Evolutionary conservation across 2,888 invertebrate genomes (phyloP).

Genomic region (Pecten maximus): DNA sequence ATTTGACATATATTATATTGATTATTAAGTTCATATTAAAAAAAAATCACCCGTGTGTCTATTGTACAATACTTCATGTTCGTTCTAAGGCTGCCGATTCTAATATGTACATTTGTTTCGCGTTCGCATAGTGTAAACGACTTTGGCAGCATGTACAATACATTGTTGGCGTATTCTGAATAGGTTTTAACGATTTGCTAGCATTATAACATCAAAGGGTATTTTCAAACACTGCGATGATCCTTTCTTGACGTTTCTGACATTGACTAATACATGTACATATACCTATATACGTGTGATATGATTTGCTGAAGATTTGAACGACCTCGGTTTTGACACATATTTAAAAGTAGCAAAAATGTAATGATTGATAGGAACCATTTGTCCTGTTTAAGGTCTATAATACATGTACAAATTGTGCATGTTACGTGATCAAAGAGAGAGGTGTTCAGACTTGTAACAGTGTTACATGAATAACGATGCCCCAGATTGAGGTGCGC

Average conservation of each 20-base stretch:
- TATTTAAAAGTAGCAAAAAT: background rate
- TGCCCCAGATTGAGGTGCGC: background rate
- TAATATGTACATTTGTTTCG: too few species aligned
- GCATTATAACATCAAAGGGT: background rate
- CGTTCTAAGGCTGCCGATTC: too few species aligned
- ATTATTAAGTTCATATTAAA: too few species aligned
- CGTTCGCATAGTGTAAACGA: background rate
- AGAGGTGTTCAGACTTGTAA: background rate
- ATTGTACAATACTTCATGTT: too few species aligned
- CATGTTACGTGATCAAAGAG: background rate
- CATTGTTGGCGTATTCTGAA: background rate
- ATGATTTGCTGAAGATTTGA: background rate
- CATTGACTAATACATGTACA: background rate
- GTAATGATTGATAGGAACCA: background rate
- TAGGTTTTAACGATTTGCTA: background rate
- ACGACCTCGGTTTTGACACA: background rate
- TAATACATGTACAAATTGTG: background rate
- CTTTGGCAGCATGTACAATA: background rate
- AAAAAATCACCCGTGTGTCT: too few species aligned
- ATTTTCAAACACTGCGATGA: background rate
- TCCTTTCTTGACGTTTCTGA: background rate
- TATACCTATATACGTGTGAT: background rate
- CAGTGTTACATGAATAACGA: background rate
- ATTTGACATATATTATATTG: too few species aligned
- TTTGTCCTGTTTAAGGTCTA: background rate